Percentiles rank a stretch among this genome's conserved stretches.
phyloP scores from a whole-genome alignment of 2,797 vertebrate species.

The Artibeus lituratus region DNA sequence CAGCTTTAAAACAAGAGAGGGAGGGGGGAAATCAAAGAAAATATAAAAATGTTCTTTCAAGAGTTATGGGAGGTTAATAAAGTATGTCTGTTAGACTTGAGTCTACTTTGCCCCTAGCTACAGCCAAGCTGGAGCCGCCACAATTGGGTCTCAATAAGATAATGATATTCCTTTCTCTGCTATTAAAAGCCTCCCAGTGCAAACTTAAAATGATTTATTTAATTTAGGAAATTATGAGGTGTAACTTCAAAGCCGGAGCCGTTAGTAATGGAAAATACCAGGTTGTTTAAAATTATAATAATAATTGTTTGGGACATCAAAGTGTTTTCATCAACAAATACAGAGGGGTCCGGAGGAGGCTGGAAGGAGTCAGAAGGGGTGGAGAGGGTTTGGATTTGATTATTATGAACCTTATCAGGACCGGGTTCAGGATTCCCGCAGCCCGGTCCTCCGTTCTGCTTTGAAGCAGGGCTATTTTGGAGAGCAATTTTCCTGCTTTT shows the following conservation, averaged over 20 bases:
- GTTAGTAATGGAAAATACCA: constrained; percentile 91
- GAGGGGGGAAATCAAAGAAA: constrained; percentile 87
- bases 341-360: constrained; percentile 64
- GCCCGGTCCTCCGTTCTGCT: constrained; percentile 78
- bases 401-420: constrained; percentile 83
- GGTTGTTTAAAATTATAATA: constrained; percentile 91
- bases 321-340: constrained; percentile 88
- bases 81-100: constrained; percentile 87
- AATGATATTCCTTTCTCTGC: constrained; percentile 92
- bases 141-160: constrained; percentile 92
- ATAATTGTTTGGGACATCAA: constrained; percentile 91
- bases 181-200: constrained; percentile 91
- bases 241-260: constrained; percentile 89
- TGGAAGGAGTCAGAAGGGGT: constrained; percentile 50
- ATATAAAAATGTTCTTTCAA: constrained; percentile 89
- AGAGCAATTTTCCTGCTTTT: constrained; percentile 84
- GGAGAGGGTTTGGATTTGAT: constrained; percentile 73
- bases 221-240: constrained; percentile 92
- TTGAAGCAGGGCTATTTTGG: constrained; percentile 82
- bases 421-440: constrained; percentile 82
- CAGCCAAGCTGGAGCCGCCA: constrained; percentile 89
- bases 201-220: constrained; percentile 92
- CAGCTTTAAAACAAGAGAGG: constrained; percentile 88
- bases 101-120: constrained; percentile 89
- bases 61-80: constrained; percentile 90